A percentile compares a stretch with the other conserved stretches of the same genome.
These are phyloP conservation scores for Stenopsyche tienmushanensis DNA, from an alignment of 1,140 invertebrate genomes.

Conservation along the genomic window DNA sequence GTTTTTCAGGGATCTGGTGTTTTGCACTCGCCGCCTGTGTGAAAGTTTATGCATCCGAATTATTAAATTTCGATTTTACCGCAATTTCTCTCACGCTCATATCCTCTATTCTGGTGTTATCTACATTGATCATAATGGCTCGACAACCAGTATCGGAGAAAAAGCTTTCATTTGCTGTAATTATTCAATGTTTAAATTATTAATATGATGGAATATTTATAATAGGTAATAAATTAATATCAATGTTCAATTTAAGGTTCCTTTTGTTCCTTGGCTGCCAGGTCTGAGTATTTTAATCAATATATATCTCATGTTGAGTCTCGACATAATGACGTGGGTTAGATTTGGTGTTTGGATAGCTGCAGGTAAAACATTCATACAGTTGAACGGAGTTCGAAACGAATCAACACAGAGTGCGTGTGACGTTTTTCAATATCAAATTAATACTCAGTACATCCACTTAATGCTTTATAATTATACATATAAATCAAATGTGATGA, in stretches of 20 bases:
- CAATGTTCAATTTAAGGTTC: slow-evolving; percentile 60
- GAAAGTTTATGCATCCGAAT: slow-evolving; percentile 49
- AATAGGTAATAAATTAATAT: not conserved
- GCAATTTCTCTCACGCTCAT: slow-evolving; percentile 47
- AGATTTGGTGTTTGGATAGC: slow-evolving; percentile 76
- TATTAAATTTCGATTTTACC: slow-evolving; percentile 47
- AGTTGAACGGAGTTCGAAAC: too few species aligned
- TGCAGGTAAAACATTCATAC: slow-evolving; percentile 53
- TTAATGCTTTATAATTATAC: not conserved
- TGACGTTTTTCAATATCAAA: not conserved
- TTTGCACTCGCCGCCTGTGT: slow-evolving; percentile 53
- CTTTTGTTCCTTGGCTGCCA: slow-evolving; percentile 78
- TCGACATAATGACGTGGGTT: slow-evolving; percentile 76
- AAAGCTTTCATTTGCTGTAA: slow-evolving; percentile 54
- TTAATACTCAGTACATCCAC: not conserved
- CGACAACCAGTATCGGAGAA: slow-evolving; percentile 60
- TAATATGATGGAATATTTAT: not conserved
- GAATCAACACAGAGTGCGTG: too few species aligned
- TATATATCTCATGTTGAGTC: slow-evolving; percentile 77
- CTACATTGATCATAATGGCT: slow-evolving; percentile 59
- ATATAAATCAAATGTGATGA: not conserved
- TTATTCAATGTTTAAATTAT: slow-evolving; percentile 26
- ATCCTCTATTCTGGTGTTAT: slow-evolving; percentile 49
- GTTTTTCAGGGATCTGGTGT: slow-evolving; percentile 56
- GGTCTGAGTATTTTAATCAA: slow-evolving; percentile 77